Evolutionary conservation across 2,888 invertebrate genomes (phyloP).

Genomic region (Caenorhabditis becei): DNA sequence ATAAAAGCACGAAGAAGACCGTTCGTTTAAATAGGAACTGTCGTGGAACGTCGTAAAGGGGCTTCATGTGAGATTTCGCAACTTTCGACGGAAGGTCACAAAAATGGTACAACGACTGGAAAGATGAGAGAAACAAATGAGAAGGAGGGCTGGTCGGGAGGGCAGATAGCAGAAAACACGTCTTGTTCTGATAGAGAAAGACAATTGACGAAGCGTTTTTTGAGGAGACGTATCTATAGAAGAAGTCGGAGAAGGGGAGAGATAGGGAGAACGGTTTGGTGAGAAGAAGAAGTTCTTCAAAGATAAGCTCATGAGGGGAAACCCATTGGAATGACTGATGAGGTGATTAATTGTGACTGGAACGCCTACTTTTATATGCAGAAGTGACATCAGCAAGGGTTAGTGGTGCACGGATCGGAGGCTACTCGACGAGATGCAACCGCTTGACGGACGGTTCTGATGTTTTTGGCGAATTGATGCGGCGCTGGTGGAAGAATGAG

Average conservation of each 20-base stretch:
- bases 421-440: constrained; percentile 22
- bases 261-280: background rate
- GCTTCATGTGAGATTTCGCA: constrained; percentile 10
- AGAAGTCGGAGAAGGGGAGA: background rate
- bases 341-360: background rate
- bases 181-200: constrained; percentile 19
- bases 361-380: constrained; percentile 29
- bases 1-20: background rate
- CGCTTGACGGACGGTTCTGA: constrained; percentile 54
- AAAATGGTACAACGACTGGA: background rate
- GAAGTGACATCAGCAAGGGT: constrained; percentile 19
- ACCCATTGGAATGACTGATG: background rate
- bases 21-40: background rate
- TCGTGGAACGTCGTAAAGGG: background rate
- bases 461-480: constrained; percentile 57
- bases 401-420: constrained; percentile 19
- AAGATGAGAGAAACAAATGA: constrained; percentile 16
- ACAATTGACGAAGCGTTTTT: constrained; percentile 15
- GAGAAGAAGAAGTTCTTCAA: background rate
- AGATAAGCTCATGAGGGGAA: background rate
- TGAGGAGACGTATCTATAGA: background rate
- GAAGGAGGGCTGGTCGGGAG: constrained; percentile 2
- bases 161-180: constrained; percentile 42
- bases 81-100: constrained; percentile 11
- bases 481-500: background rate